Conservation (phyloP, 2,888 invertebrate genomes). For the Siphonodentalium dalli region DNA sequence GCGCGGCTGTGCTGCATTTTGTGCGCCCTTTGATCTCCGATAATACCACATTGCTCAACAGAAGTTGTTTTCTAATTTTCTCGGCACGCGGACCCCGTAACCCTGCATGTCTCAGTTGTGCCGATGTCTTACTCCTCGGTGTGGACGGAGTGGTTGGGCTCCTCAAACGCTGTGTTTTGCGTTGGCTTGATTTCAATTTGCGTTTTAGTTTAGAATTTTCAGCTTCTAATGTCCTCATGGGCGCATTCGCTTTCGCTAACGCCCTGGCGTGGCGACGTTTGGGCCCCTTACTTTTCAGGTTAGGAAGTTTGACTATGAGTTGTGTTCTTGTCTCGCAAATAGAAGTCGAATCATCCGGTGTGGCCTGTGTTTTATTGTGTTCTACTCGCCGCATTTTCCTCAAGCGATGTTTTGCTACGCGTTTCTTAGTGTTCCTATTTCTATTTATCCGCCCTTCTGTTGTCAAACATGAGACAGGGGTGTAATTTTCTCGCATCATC, state of each 20-base stretch:
- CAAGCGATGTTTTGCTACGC: too few relatives aligned
- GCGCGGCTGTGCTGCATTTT: not conserved
- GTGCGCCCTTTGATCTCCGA: not conserved
- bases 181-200: conserved; percentile 2
- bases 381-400: too few relatives aligned
- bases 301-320: not conserved
- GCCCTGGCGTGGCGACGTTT: not conserved
- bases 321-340: not conserved
- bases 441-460: too few relatives aligned
- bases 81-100: not conserved
- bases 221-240: not conserved
- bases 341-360: not conserved
- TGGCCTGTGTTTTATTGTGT: not conserved
- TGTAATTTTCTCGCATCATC: too few relatives aligned
- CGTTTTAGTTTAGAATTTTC: not conserved
- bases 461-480: too few relatives aligned
- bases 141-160: not conserved
- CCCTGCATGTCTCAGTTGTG: not conserved
- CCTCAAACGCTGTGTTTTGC: conserved; percentile 4
- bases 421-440: too few relatives aligned
- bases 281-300: not conserved
- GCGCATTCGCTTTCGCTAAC: not conserved
- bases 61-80: conserved; percentile 4
- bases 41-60: conserved; percentile 6
- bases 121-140: conserved; percentile 5